Conservation (phyloP, 1,140 invertebrate genomes). For the Atta texana region DNA sequence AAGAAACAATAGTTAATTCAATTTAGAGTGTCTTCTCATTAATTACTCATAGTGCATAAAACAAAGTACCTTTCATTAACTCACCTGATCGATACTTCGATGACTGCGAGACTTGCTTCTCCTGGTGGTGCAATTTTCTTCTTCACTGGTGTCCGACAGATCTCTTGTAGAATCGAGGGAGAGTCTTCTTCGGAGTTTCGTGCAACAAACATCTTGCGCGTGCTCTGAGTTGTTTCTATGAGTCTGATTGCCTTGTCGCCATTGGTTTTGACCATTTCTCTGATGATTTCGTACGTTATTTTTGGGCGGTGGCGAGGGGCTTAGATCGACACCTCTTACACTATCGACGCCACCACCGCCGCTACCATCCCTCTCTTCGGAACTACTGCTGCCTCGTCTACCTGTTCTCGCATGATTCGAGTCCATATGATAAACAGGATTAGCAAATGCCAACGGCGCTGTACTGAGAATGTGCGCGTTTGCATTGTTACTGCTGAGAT, state of each 20-base stretch:
- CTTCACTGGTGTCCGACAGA: slow-evolving; percentile 90
- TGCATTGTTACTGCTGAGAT: slow-evolving; percentile 87
- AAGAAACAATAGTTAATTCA: neutral
- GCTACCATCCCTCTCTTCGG: slow-evolving; percentile 83
- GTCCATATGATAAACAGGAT: slow-evolving; percentile 94
- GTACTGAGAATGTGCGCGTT: slow-evolving; percentile 86
- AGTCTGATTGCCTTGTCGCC: slow-evolving; percentile 79
- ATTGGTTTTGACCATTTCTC: slow-evolving; percentile 85
- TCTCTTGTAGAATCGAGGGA: slow-evolving; percentile 91
- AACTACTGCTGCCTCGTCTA: slow-evolving; percentile 85
- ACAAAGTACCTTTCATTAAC: neutral
- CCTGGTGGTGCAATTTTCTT: slow-evolving; percentile 84
- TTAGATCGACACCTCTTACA: slow-evolving; percentile 83
- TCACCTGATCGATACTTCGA: slow-evolving; percentile 89
- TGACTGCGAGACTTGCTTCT: slow-evolving; percentile 87
- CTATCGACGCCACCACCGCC: slow-evolving; percentile 82
- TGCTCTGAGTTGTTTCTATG: slow-evolving; percentile 81
- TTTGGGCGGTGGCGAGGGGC: slow-evolving; percentile 82
- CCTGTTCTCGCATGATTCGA: slow-evolving; percentile 80
- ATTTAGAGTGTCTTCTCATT: neutral
- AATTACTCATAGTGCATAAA: neutral
- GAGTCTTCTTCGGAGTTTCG: slow-evolving; percentile 87
- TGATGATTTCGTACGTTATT: slow-evolving; percentile 85
- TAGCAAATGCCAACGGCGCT: slow-evolving; percentile 93
- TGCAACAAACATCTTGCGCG: slow-evolving; percentile 80